Evolutionary conservation across 2,797 vertebrate species (phyloP), one percentile per base, ranked within the genome.

Genomic region (Semaprochilodus insignis): DNA sequence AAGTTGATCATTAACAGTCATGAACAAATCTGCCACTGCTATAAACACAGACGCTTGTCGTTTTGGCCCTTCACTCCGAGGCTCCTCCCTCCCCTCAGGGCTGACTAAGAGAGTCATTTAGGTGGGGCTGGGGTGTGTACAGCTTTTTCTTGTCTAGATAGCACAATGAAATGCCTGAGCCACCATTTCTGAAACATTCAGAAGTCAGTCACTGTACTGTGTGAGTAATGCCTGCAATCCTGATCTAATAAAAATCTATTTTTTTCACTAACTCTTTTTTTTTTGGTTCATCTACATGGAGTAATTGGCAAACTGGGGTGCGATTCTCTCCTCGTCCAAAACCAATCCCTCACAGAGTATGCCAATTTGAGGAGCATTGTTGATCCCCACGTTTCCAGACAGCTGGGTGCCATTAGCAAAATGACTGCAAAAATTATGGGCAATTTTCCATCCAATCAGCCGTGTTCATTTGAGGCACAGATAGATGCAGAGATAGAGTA

Each of bases 381-480:
- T 75, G 73, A 75, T 60, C 73, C 21, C 73, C 55, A 40, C 17
- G 6, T 40, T 75, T 36, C 55, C 52, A 69, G 48, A 34, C 31
- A 55, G 36, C 36, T n/a, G n/a, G 14, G 48, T 54, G 14, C 57
- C 6, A 65, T 81, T 67, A 67, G 10, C 11, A 66, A 81, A 74
- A 67, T 4, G 31, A 34, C 16, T n/a, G 25, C 14, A 51, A 17
- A 65, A 57, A 48, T 73, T 55, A 73, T 31, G 17, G 27, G 52
- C 19, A 19, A 34, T 65, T 74, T 76, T 63, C 21, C 84, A 44
- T 44, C 6, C n/a, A 57, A 65, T 75, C 55, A 80, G 73, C 63
- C 27, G 27, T 78, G 60, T 66, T 83, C 85, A 83, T 74, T 88
- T 89, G 83, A 89, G 87, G 81, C 77, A 81, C 77, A 72, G 25